Conservation (phyloP, 1,140 invertebrate genomes). For the Philopotamus ludificatus region DNA sequence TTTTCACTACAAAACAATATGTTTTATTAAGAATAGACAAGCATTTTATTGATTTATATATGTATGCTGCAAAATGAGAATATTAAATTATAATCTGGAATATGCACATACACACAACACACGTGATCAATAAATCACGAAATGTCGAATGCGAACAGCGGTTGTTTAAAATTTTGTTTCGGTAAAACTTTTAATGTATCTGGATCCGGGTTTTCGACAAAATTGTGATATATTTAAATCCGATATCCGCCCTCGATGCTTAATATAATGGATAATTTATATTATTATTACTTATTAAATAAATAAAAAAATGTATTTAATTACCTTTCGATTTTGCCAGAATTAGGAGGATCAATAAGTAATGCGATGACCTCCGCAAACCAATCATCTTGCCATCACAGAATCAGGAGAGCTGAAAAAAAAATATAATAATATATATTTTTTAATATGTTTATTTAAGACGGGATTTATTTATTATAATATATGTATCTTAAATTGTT, state of each 20-base stretch:
- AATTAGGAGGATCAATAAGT: slow-evolving; percentile 2
- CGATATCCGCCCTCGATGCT: background rate
- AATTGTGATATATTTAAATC: background rate
- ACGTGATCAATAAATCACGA: no score
- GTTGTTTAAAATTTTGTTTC: background rate
- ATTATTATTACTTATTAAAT: background rate
- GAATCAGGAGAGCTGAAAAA: slow-evolving; percentile 4
- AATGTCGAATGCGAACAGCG: no score
- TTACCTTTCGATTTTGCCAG: slow-evolving; percentile 23
- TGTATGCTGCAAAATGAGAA: no score
- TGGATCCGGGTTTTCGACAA: background rate
- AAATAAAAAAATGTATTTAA: background rate
- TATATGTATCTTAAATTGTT: background rate
- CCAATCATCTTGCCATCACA: slow-evolving; percentile 26
- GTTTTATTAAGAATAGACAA: no score
- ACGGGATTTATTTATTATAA: background rate
- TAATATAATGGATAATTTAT: background rate
- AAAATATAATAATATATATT: slow-evolving; percentile 1
- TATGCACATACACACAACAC: no score
- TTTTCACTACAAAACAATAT: no score
- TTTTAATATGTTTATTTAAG: background rate
- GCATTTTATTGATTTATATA: no score
- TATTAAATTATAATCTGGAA: no score
- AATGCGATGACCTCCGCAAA: slow-evolving; percentile 4
- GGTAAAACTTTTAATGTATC: no score